A percentile compares a stretch with the other conserved stretches of the same genome.
These are phyloP conservation scores for Argyrosomus japonicus DNA, from an alignment of 2,113 vertebrate genomes.

Conservation along the genomic window DNA sequence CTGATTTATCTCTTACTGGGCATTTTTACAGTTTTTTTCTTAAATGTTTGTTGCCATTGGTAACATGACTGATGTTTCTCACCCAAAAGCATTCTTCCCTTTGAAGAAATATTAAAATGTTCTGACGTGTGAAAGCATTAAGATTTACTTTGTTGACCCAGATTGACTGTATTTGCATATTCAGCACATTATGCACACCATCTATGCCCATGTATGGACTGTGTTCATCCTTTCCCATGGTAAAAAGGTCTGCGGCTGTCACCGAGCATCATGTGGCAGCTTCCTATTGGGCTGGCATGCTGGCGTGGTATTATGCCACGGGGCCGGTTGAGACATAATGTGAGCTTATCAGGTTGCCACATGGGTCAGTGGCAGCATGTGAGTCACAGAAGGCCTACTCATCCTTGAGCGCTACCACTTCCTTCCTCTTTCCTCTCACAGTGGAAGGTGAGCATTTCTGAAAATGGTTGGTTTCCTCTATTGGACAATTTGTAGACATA, in stretches of 20 bases:
- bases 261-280: slow-evolving; percentile 60
- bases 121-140: slow-evolving; percentile 29
- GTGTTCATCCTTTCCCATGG: slow-evolving; percentile 11
- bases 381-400: slow-evolving; percentile 74
- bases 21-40: neutral
- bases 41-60: slow-evolving; percentile 38
- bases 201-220: slow-evolving; percentile 69
- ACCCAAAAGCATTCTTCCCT: slow-evolving; percentile 31
- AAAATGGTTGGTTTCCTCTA: neutral
- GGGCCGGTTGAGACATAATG: slow-evolving; percentile 76
- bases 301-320: slow-evolving; percentile 66
- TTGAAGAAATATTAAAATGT: slow-evolving; percentile 51
- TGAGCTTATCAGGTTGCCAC: slow-evolving; percentile 78
- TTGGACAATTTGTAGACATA: neutral
- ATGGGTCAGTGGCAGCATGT: slow-evolving; percentile 77
- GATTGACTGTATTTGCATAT: slow-evolving; percentile 50
- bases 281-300: slow-evolving; percentile 68
- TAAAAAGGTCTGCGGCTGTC: slow-evolving; percentile 60
- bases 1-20: neutral
- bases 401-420: slow-evolving; percentile 60
- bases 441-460: neutral
- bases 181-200: slow-evolving; percentile 38
- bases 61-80: slow-evolving; percentile 28
- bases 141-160: slow-evolving; percentile 56
- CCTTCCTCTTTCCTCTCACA: slow-evolving; percentile 56